Percentiles rank a stretch among this genome's conserved stretches.
These are phyloP conservation scores for Odontothrips loti DNA, from an alignment of 2,888 invertebrate genomes.

Conservation along the genomic window DNA sequence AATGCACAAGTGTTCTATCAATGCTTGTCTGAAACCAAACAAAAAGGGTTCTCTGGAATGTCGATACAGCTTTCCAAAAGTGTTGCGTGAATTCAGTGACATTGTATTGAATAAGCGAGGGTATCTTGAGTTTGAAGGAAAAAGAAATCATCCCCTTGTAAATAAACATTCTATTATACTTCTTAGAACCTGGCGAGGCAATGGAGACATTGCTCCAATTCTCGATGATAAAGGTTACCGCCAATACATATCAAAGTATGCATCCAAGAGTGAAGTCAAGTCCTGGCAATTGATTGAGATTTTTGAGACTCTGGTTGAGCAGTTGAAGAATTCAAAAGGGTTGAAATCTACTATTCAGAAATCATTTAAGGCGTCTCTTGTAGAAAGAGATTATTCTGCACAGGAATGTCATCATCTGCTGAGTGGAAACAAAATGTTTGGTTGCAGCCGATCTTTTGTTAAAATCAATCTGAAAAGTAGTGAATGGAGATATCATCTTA, in stretches of 20 bases:
- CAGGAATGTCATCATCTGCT: not conserved
- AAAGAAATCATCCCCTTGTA: not conserved
- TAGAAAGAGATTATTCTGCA: not conserved
- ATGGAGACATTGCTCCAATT: not conserved
- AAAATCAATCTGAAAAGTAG: not conserved
- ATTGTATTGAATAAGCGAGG: not conserved
- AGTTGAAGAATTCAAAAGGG: not conserved
- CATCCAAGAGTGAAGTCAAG: not conserved
- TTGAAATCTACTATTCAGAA: not conserved
- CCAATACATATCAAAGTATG: not conserved
- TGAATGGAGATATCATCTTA: not conserved
- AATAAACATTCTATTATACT: not conserved
- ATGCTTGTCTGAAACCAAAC: not conserved
- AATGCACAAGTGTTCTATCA: not conserved
- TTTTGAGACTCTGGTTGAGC: not conserved
- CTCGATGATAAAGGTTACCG: not conserved
- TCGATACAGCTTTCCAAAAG: not conserved
- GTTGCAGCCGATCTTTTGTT: not conserved
- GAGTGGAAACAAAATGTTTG: not conserved
- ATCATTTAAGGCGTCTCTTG: not conserved
- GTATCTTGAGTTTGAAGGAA: no score
- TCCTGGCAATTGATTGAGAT: not conserved
- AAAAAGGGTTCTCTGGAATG: not conserved
- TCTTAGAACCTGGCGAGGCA: not conserved
- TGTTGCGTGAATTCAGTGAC: not conserved